Evolutionary conservation across 2,888 invertebrate species (phyloP).

Genomic region (Eledone cirrhosa): DNA sequence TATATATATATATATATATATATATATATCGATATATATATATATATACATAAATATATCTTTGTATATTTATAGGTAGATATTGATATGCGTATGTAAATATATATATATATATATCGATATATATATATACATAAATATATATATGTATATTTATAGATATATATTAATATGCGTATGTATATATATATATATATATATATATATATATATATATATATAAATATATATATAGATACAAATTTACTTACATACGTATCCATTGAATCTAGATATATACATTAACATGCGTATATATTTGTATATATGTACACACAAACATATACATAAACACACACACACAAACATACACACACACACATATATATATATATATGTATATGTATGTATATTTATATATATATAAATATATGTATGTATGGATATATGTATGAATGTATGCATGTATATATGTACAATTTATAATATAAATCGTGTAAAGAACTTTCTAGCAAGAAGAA

Average conservation of each 20-base stretch:
- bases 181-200: background rate
- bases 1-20: background rate
- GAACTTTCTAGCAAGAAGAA: no score
- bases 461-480: no score
- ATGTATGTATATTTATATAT: slow-evolving; percentile 15
- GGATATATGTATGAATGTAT: no score
- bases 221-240: no score
- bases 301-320: background rate
- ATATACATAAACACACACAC: background rate
- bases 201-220: background rate
- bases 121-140: background rate
- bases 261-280: no score
- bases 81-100: background rate
- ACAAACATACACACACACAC: background rate
- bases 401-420: slow-evolving; percentile 8
- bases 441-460: no score
- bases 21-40: background rate
- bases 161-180: background rate
- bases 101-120: background rate
- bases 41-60: background rate
- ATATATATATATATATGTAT: slow-evolving; percentile 9
- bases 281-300: background rate
- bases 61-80: no score
- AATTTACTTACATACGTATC: no score
- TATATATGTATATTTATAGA: background rate